These are phyloP conservation scores for Clamator glandarius DNA, from an alignment of 2,797 vertebrate species.

Conservation along the genomic window DNA sequence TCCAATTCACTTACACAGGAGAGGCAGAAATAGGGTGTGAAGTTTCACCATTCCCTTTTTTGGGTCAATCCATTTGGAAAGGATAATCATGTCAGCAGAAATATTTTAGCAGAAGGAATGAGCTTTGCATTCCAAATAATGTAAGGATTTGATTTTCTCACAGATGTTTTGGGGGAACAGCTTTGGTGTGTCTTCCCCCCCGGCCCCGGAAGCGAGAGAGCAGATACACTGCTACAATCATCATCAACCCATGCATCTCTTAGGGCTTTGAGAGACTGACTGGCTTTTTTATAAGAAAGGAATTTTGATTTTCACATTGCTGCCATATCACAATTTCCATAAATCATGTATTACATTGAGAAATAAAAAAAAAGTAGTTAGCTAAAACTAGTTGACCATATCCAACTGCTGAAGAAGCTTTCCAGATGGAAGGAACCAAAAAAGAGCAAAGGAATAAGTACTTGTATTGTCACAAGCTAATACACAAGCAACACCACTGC, in stretches of 20 bases:
- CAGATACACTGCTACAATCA: neutral
- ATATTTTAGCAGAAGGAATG: neutral
- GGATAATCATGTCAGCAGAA: slow-evolving; percentile 4
- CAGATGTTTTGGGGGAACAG: neutral
- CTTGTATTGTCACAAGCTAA: neutral
- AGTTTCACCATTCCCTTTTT: neutral
- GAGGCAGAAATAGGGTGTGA: neutral
- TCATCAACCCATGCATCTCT: neutral
- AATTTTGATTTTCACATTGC: neutral
- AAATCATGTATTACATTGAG: neutral
- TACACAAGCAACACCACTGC: neutral
- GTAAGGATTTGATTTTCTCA: neutral
- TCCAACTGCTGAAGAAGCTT: neutral
- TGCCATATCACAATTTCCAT: neutral
- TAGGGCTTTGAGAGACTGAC: neutral
- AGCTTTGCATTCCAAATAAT: neutral
- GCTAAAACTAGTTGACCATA: neutral
- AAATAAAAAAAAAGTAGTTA: neutral
- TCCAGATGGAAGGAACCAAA: slow-evolving; percentile 43
- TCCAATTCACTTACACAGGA: neutral
- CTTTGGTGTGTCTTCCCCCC: neutral
- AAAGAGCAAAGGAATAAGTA: neutral
- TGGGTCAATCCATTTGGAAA: slow-evolving; percentile 3
- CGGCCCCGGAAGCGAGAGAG: neutral
- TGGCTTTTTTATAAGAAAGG: neutral